Evolutionary conservation across 2,797 vertebrate species (phyloP).

Genomic region (Melanotaenia parkinsoni): DNA sequence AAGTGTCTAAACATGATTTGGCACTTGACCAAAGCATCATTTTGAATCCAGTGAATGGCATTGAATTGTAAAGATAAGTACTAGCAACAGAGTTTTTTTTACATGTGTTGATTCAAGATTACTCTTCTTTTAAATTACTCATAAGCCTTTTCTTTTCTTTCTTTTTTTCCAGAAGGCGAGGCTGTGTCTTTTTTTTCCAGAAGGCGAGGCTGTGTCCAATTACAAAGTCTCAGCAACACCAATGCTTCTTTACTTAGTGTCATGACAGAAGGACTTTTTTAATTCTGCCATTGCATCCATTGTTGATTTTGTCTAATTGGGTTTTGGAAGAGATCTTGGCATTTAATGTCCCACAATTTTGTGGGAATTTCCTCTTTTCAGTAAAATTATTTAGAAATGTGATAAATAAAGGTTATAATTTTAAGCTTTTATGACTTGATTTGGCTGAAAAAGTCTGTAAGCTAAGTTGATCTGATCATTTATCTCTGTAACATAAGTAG

Average conservation of each 20-base stretch:
- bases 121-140: fast-evolving
- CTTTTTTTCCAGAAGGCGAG: neutral
- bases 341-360: neutral
- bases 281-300: constrained; percentile 30
- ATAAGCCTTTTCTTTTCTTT: fast-evolving
- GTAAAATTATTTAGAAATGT: constrained; percentile 12
- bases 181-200: neutral
- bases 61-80: neutral
- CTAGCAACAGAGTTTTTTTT: neutral
- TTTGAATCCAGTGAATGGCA: fast-evolving
- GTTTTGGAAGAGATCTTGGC: constrained; percentile 20
- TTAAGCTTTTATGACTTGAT: constrained; percentile 6
- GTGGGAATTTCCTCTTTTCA: neutral
- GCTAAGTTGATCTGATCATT: constrained; percentile 10
- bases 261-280: constrained; percentile 27
- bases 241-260: constrained; percentile 16
- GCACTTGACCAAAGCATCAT: neutral
- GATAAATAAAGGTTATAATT: constrained; percentile 33
- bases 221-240: constrained; percentile 13
- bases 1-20: neutral
- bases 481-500: constrained; percentile 20
- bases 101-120: neutral
- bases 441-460: constrained; percentile 5
- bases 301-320: constrained; percentile 26
- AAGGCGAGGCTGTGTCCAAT: neutral